Conservation (phyloP, 2,113 vertebrate species). For the Malurus cyaneus region DNA sequence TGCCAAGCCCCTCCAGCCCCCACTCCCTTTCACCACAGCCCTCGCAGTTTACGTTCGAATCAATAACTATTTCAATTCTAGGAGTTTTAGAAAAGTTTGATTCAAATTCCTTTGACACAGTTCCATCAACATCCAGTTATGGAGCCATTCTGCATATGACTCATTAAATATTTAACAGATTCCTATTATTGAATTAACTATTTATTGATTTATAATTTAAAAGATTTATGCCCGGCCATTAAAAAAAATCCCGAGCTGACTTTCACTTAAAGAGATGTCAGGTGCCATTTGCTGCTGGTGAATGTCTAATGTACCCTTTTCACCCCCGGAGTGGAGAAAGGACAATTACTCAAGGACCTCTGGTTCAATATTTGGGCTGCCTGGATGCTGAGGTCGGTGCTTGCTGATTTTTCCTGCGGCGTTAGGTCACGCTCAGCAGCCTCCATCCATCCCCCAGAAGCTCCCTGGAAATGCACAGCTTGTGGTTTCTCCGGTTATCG, state of each 20-base stretch:
- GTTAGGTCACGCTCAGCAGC: conserved; percentile 71
- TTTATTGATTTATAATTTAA: conserved; percentile 99
- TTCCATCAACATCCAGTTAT: conserved; percentile 59
- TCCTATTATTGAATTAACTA: conserved; percentile 97
- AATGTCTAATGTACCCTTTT: conserved; percentile 69
- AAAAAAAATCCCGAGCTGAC: conserved; percentile 79
- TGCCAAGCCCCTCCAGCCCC: background rate
- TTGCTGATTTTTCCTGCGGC: conserved; percentile 49
- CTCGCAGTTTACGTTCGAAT: conserved; percentile 31
- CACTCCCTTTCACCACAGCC: background rate
- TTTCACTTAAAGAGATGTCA: conserved; percentile 77
- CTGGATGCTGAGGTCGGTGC: conserved; percentile 60
- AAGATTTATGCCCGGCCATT: conserved; percentile 87
- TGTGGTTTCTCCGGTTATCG: conserved; percentile 68
- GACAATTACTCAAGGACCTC: conserved; percentile 72
- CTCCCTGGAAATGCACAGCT: conserved; percentile 71
- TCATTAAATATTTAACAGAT: conserved; percentile 94
- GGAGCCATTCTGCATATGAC: conserved; percentile 64
- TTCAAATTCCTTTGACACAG: conserved; percentile 17
- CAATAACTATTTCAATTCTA: conserved; percentile 7
- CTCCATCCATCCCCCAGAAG: conserved; percentile 53
- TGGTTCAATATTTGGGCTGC: conserved; percentile 75
- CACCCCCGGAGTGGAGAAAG: conserved; percentile 68
- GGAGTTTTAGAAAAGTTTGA: conserved; percentile 49
- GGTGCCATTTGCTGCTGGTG: conserved; percentile 76